A percentile compares a stretch with the other conserved stretches of the same genome.
Conservation (phyloP, 2,797 vertebrate genomes). For the Chromis chromis region DNA sequence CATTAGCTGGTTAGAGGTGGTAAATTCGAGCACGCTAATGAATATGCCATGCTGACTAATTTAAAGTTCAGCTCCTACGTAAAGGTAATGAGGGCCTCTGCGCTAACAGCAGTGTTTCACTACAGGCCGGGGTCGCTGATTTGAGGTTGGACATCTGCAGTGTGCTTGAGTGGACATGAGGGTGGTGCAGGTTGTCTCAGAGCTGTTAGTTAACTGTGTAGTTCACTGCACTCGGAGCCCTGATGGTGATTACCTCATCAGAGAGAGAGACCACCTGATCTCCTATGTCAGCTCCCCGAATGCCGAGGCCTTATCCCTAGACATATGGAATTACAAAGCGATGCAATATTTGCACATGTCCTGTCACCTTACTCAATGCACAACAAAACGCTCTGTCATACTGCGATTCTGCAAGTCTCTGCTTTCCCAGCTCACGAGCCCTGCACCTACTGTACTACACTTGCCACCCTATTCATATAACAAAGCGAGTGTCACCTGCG, state of each 20-base stretch:
- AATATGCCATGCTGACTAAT: constrained; percentile 67
- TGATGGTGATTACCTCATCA: constrained; percentile 69
- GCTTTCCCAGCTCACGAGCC: constrained; percentile 23
- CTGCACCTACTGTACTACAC: constrained; percentile 38
- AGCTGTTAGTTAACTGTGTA: constrained; percentile 39
- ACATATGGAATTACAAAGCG: constrained; percentile 47
- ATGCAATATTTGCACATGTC: constrained; percentile 24
- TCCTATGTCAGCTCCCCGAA: constrained; percentile 60
- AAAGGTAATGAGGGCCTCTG: constrained; percentile 62
- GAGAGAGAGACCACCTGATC: constrained; percentile 28
- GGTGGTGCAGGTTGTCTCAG: constrained; percentile 28
- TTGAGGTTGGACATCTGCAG: constrained; percentile 50
- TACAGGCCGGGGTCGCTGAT: constrained; percentile 41
- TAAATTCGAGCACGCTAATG: constrained; percentile 69
- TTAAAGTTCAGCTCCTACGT: constrained; percentile 67
- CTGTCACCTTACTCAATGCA: constrained; percentile 48
- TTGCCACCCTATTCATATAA: constrained; percentile 30
- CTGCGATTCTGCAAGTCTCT: constrained; percentile 35
- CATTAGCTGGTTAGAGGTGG: constrained; percentile 53
- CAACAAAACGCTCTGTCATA: constrained; percentile 5
- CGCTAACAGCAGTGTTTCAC: constrained; percentile 25
- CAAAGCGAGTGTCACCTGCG: constrained; percentile 41
- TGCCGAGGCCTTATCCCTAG: constrained; percentile 28
- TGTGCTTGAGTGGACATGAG: constrained; percentile 26
- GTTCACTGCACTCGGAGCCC: constrained; percentile 29